phyloP scores from a whole-genome alignment of 1,140 invertebrate genomes.

The Drosophila arawakana region DNA sequence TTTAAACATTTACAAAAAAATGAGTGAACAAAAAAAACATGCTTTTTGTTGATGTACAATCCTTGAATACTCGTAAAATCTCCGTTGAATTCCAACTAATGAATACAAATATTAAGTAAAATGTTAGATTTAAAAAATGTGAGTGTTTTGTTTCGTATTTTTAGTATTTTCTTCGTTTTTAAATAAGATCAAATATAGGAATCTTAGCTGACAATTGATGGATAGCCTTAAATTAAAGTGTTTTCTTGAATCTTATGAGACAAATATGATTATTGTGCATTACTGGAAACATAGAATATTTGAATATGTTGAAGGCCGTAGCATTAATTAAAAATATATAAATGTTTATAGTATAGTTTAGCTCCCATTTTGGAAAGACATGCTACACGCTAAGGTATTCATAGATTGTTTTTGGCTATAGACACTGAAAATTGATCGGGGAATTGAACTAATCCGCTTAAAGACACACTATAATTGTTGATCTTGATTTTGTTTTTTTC shows the following conservation, averaged over 20 bases:
- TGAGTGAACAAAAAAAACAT: slow-evolving; percentile 22
- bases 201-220: slow-evolving; percentile 30
- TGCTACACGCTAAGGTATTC: slow-evolving; percentile 40
- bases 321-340: slow-evolving; percentile 44
- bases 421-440: slow-evolving; percentile 38
- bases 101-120: slow-evolving; percentile 36
- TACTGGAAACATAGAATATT: slow-evolving; percentile 30
- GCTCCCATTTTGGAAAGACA: slow-evolving; percentile 33
- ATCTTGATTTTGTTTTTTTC: slow-evolving; percentile 6
- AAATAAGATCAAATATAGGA: slow-evolving; percentile 35
- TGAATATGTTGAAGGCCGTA: slow-evolving; percentile 32
- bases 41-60: slow-evolving; percentile 43
- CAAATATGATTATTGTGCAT: slow-evolving; percentile 37
- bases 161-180: slow-evolving; percentile 5
- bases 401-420: slow-evolving; percentile 47
- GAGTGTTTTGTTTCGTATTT: slow-evolving; percentile 9
- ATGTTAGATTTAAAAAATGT: slow-evolving; percentile 28
- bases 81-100: slow-evolving; percentile 39
- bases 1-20: slow-evolving; percentile 47
- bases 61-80: slow-evolving; percentile 35
- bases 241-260: slow-evolving; percentile 23
- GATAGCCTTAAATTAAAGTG: slow-evolving; percentile 37
- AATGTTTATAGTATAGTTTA: slow-evolving; percentile 19
- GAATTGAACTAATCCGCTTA: slow-evolving; percentile 43
- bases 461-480: slow-evolving; percentile 47